Evolutionary conservation across 2,113 vertebrate species (phyloP).

Genomic region (Ochotona princeps): DNA sequence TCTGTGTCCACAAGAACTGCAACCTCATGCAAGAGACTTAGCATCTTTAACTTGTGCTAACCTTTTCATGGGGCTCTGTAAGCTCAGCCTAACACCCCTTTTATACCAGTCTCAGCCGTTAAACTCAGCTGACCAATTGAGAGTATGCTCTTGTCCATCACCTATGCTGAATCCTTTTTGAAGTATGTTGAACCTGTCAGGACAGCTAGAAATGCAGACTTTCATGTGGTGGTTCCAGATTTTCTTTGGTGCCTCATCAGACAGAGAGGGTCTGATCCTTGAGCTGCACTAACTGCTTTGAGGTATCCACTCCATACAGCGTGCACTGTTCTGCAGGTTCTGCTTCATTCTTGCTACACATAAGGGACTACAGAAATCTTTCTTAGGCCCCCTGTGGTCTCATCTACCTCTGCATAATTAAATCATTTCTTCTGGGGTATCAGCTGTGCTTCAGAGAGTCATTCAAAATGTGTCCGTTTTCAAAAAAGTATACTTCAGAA

Average conservation of each 20-base stretch:
- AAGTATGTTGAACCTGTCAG: neutral
- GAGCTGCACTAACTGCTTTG: neutral
- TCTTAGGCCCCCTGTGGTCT: neutral
- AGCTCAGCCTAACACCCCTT: neutral
- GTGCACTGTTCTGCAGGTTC: rapidly evolving
- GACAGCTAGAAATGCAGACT: neutral
- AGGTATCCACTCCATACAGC: rapidly evolving
- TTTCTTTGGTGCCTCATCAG: neutral
- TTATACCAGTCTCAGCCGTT: neutral
- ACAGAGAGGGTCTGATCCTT: neutral
- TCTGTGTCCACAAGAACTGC: neutral
- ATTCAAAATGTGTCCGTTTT: neutral
- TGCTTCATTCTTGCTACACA: too few species aligned
- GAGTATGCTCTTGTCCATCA: neutral
- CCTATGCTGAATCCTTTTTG: neutral
- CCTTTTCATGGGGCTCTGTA: neutral
- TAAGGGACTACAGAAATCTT: neutral
- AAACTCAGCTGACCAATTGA: neutral
- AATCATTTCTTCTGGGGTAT: neutral
- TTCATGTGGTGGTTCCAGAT: neutral
- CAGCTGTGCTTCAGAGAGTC: neutral
- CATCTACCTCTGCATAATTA: neutral
- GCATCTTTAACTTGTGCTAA: neutral
- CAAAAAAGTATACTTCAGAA: neutral
- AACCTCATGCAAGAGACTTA: neutral